phyloP scores from a whole-genome alignment of 2,888 invertebrate species.

The Stenchaetothrips biformis region DNA sequence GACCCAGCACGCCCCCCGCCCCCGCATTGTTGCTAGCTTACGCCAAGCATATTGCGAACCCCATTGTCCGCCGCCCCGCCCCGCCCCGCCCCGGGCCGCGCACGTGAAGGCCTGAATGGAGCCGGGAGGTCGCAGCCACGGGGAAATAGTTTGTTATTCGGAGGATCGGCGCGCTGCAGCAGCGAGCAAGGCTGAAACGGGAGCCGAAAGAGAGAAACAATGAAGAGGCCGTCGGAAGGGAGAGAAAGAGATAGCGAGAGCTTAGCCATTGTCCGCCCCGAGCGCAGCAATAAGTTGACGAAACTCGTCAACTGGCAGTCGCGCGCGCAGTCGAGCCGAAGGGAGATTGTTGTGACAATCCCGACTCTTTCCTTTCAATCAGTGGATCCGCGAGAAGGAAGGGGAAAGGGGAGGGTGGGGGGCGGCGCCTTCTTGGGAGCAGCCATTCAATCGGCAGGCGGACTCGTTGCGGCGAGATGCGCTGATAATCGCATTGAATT shows the following conservation, averaged over 20 bases:
- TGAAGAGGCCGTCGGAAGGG: neutral
- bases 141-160: too few species aligned
- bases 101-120: neutral
- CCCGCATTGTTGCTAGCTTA: too few species aligned
- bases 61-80: too few species aligned
- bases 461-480: neutral
- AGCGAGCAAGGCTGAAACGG: too few species aligned
- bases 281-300: conserved; percentile 11
- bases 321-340: neutral
- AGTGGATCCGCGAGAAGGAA: neutral
- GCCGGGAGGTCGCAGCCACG: too few species aligned
- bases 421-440: neutral
- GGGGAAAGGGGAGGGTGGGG: neutral
- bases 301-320: conserved; percentile 16
- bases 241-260: neutral
- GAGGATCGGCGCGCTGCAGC: too few species aligned
- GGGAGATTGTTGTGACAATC: conserved; percentile 19
- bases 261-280: neutral
- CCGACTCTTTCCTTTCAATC: conserved; percentile 18
- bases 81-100: neutral
- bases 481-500: neutral
- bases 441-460: too few species aligned
- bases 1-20: too few species aligned
- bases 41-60: too few species aligned
- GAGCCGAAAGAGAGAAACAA: neutral